Conservation (phyloP, 2,797 vertebrate species). For the Pyrocephalus nanus region DNA sequence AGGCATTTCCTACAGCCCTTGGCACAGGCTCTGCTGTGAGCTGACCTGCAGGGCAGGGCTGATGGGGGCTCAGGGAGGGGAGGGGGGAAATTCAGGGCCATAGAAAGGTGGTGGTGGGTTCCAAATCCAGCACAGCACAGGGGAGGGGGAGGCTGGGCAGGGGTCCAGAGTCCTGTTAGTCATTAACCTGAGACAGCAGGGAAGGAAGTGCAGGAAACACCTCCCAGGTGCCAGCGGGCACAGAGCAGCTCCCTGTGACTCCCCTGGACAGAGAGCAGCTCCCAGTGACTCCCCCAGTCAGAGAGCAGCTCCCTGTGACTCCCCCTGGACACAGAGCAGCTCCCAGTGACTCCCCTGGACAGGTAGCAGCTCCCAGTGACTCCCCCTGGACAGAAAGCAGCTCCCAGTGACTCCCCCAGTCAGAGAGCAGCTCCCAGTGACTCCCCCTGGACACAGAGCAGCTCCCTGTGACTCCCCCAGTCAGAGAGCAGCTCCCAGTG, state of each 20-base stretch:
- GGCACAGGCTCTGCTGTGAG: not conserved
- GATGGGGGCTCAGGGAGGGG: not conserved
- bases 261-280: not conserved
- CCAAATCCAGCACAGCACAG: not conserved
- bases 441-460: too few species aligned
- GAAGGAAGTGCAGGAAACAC: not conserved
- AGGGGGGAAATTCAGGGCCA: rapidly evolving
- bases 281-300: too few species aligned
- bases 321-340: not conserved
- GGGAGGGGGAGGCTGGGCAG: not conserved
- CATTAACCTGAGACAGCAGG: not conserved
- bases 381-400: too few species aligned
- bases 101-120: not conserved
- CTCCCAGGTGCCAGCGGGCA: not conserved
- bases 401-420: too few species aligned
- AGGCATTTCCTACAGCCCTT: not conserved
- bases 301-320: too few species aligned
- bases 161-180: not conserved
- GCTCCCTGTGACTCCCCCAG: too few species aligned
- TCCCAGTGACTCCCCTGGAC: not conserved
- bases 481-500: not conserved
- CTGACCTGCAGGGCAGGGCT: not conserved
- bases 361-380: too few species aligned
- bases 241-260: not conserved
- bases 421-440: too few species aligned